Evolutionary conservation across 2,888 invertebrate species (phyloP).

Genomic region (Tridacna gigas): DNA sequence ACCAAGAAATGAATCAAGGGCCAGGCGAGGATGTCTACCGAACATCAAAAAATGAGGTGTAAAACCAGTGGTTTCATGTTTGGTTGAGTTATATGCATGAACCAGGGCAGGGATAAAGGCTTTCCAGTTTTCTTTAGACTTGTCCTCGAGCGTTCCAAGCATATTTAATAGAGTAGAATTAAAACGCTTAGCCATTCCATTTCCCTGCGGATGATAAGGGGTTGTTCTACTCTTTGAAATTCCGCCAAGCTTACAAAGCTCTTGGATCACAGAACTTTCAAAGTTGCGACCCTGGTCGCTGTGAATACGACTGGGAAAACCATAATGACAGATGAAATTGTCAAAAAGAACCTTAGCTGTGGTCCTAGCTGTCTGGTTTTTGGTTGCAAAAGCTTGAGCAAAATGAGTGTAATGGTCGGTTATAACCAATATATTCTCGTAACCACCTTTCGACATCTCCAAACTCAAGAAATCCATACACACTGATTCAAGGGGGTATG

Average conservation of each 20-base stretch:
- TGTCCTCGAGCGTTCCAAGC: not conserved
- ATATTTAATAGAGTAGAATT: not conserved
- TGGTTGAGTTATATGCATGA: slow-evolving; percentile 13
- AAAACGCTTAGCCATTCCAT: not conserved
- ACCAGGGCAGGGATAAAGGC: not conserved
- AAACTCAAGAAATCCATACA: not conserved
- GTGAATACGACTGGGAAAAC: too few relatives aligned
- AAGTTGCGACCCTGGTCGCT: too few relatives aligned
- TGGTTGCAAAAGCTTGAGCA: too few relatives aligned
- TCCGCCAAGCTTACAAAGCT: not conserved
- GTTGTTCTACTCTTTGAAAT: not conserved
- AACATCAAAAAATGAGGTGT: slow-evolving; percentile 3
- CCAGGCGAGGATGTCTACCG: not conserved
- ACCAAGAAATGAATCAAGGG: not conserved
- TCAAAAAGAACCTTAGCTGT: too few relatives aligned
- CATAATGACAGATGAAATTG: too few relatives aligned
- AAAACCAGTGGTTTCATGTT: slow-evolving; percentile 6
- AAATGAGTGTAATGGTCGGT: not conserved
- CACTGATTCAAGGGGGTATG: not conserved
- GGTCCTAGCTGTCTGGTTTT: too few relatives aligned
- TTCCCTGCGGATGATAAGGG: not conserved
- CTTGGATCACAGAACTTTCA: too few relatives aligned
- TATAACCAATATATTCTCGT: not conserved
- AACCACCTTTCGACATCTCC: not conserved
- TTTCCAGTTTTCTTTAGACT: not conserved